Conservation (phyloP, 2,888 invertebrate species). For the Phragmatobia fuliginosa region DNA sequence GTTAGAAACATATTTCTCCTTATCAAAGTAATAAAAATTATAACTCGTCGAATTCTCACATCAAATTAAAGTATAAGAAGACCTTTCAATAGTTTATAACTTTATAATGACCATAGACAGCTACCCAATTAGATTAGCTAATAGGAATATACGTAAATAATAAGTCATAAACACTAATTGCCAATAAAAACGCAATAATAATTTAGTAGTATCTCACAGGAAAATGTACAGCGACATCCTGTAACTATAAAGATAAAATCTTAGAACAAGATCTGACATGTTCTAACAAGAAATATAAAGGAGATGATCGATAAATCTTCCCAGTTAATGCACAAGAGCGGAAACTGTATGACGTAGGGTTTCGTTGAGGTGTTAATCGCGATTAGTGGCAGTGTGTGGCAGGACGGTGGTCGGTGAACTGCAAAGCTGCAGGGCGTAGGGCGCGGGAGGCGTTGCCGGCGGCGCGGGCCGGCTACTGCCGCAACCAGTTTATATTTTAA, state of each 20-base stretch:
- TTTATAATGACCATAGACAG: neutral
- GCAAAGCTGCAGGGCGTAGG: constrained; percentile 49
- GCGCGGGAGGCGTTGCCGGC: constrained; percentile 36
- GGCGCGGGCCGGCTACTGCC: constrained; percentile 45
- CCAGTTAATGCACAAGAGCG: constrained; percentile 8
- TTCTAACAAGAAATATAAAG: constrained; percentile 43
- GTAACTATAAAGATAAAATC: constrained; percentile 10
- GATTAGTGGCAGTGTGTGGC: constrained; percentile 1
- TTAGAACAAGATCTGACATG: constrained; percentile 20
- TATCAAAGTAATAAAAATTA: neutral
- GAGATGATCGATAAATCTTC: constrained; percentile 27
- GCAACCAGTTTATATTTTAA: constrained; percentile 81
- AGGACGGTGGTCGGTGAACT: constrained; percentile 63
- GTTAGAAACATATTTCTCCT: neutral
- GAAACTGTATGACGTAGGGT: constrained; percentile 18
- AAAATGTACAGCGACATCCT: constrained; percentile 37
- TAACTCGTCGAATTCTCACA: neutral
- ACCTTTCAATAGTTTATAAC: neutral
- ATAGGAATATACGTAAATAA: neutral
- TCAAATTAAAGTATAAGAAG: neutral
- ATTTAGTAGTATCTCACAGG: constrained; percentile 31
- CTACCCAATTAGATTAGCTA: neutral
- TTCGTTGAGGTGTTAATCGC: constrained; percentile 4
- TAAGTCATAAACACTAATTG: neutral
- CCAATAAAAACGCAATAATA: constrained; percentile 17